A percentile compares a stretch with the other conserved stretches of the same genome.
phyloP scores from a whole-genome alignment of 2,888 invertebrate species.

The Exocentrus adspersus region DNA sequence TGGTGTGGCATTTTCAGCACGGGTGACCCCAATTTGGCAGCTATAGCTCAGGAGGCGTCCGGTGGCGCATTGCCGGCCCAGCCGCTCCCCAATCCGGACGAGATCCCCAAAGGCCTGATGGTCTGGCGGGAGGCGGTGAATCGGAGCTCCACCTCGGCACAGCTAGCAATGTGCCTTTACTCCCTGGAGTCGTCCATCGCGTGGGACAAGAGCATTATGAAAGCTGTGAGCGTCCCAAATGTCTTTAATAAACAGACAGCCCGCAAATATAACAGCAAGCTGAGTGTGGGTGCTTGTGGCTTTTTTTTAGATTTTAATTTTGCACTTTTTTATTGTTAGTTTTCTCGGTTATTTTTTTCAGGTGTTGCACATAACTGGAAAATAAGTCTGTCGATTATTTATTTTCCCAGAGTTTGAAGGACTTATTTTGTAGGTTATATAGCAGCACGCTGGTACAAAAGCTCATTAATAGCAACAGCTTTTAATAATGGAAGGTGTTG shows the following conservation, averaged over 20 bases:
- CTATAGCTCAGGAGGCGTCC: conserved; percentile 64
- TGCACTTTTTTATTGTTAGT: conserved; percentile 17
- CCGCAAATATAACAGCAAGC: conserved; percentile 65
- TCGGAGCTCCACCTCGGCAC: conserved; percentile 86
- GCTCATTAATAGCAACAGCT: conserved; percentile 7
- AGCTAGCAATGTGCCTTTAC: conserved; percentile 89
- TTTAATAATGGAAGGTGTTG: conserved; percentile 26
- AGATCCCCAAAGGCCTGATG: conserved; percentile 80
- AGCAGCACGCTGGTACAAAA: not conserved
- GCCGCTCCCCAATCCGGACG: conserved; percentile 58
- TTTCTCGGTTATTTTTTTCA: conserved; percentile 19
- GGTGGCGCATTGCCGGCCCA: conserved; percentile 43
- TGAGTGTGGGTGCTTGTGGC: conserved; percentile 64
- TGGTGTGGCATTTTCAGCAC: conserved; percentile 56
- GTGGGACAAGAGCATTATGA: conserved; percentile 99
- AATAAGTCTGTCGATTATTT: too few relatives aligned
- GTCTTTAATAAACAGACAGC: conserved; percentile 64
- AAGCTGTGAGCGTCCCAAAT: conserved; percentile 84
- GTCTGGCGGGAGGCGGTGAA: conserved; percentile 92
- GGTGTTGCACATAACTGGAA: too few relatives aligned
- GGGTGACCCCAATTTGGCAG: conserved; percentile 72
- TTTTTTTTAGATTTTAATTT: conserved; percentile 55
- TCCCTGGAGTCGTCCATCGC: conserved; percentile 93
- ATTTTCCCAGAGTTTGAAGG: too few relatives aligned
- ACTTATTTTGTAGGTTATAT: not conserved